phyloP scores from a whole-genome alignment of 2,888 invertebrate genomes.

The Gastracanthus pulcherrimus region DNA sequence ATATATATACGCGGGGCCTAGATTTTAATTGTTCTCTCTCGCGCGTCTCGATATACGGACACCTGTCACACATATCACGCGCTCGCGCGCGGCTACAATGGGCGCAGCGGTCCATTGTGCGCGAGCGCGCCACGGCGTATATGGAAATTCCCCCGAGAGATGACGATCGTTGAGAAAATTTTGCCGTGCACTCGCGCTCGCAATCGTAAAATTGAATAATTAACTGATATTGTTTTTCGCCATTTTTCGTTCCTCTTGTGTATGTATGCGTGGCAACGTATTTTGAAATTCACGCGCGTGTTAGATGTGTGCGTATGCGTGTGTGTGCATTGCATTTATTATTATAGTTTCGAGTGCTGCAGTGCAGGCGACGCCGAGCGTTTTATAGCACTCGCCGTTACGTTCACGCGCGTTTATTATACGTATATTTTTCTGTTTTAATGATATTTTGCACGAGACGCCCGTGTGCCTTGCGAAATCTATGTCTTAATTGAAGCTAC shows the following conservation, averaged over 20 bases:
- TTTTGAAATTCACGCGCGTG: conserved; percentile 1
- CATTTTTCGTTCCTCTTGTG: neutral
- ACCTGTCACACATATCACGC: conserved; percentile 70
- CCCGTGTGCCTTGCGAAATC: neutral
- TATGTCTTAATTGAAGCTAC: conserved; percentile 19
- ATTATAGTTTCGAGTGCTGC: too few relatives aligned
- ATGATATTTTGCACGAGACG: neutral
- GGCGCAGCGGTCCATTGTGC: conserved; percentile 34
- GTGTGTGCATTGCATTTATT: too few relatives aligned
- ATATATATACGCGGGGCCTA: conserved; percentile 46
- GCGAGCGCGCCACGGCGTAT: conserved; percentile 32
- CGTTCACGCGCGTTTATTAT: neutral
- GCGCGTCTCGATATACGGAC: conserved; percentile 60
- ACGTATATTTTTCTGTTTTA: neutral
- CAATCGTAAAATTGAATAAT: conserved; percentile 28
- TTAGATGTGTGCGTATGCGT: too few relatives aligned
- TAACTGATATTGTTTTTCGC: conserved; percentile 37
- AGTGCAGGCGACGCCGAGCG: too few relatives aligned
- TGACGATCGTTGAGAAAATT: conserved; percentile 53
- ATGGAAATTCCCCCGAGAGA: conserved; percentile 29
- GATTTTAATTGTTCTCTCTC: conserved; percentile 68
- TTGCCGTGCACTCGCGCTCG: neutral
- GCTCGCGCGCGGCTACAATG: conserved; percentile 16
- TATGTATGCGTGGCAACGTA: neutral
- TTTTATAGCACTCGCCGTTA: neutral